These are phyloP conservation scores for Microchrysa polita DNA, from an alignment of 2,888 invertebrate species.

Conservation along the genomic window DNA sequence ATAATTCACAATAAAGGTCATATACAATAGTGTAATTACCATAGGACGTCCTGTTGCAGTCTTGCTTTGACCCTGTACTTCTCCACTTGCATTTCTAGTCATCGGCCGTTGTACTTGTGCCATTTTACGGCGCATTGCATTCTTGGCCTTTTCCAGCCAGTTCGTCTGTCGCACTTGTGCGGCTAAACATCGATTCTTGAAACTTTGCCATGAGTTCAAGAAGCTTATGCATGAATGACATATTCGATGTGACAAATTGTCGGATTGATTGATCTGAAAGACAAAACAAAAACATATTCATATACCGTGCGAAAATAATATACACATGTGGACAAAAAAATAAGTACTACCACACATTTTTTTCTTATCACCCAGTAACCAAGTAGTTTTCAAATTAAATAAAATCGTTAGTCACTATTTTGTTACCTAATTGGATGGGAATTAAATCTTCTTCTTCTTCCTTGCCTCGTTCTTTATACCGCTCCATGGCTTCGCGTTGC, in stretches of 20 bases:
- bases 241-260: conserved; percentile 61
- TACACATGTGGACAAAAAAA: too few relatives aligned
- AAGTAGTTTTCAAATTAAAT: too few relatives aligned
- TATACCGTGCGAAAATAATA: too few relatives aligned
- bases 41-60: conserved; percentile 22
- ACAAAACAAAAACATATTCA: too few relatives aligned
- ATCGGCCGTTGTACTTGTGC: conserved; percentile 20
- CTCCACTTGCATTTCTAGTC: not conserved
- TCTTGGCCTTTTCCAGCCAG: conserved; percentile 59
- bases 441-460: too few relatives aligned
- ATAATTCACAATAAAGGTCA: not conserved
- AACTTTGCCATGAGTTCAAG: conserved; percentile 65
- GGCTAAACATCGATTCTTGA: conserved; percentile 63
- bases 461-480: too few relatives aligned
- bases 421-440: too few relatives aligned
- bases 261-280: conserved; percentile 60
- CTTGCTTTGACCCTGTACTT: not conserved
- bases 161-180: conserved; percentile 62
- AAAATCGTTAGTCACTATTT: too few relatives aligned
- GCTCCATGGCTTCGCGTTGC: too few relatives aligned
- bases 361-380: too few relatives aligned
- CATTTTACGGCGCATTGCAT: conserved; percentile 46
- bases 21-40: conserved; percentile 22
- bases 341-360: too few relatives aligned
- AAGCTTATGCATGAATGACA: conserved; percentile 65